These are phyloP conservation scores for Odocoileus virginianus DNA, from an alignment of 2,113 vertebrate genomes.

Conservation along the genomic window DNA sequence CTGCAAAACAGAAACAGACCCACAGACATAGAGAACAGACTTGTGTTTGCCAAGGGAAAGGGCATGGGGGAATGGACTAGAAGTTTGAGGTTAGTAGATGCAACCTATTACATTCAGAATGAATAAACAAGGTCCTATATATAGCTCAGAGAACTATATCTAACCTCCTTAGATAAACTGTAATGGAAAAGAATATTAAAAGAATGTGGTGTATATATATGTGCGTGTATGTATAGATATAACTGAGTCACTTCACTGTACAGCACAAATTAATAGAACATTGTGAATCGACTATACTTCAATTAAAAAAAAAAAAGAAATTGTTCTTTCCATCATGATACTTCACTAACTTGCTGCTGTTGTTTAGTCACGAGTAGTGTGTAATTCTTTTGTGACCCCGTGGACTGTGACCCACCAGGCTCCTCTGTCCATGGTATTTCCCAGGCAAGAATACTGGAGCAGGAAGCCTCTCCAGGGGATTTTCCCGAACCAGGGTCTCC, in stretches of 20 bases:
- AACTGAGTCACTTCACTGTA: background rate
- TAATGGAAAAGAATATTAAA: background rate
- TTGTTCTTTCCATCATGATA: background rate
- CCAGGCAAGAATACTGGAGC: no score
- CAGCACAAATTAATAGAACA: background rate
- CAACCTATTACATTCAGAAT: background rate
- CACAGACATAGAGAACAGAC: background rate
- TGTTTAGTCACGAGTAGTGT: no score
- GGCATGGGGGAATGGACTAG: background rate
- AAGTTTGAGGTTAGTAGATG: background rate
- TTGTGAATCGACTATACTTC: background rate
- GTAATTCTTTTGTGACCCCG: no score
- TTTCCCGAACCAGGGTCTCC: no score
- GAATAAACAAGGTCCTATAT: background rate
- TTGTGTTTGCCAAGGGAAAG: background rate
- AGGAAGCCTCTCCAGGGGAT: no score
- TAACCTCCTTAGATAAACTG: background rate
- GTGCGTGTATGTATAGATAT: background rate
- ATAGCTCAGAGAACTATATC: background rate
- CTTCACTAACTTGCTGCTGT: background rate
- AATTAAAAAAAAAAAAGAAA: background rate
- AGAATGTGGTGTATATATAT: background rate
- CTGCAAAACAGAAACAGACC: background rate
- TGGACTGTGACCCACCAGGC: no score
- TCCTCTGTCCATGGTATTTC: no score